Percentiles rank a stretch among this genome's conserved stretches.
Evolutionary conservation across 2,113 vertebrate species (phyloP).

Genomic region (Ailurus styani): DNA sequence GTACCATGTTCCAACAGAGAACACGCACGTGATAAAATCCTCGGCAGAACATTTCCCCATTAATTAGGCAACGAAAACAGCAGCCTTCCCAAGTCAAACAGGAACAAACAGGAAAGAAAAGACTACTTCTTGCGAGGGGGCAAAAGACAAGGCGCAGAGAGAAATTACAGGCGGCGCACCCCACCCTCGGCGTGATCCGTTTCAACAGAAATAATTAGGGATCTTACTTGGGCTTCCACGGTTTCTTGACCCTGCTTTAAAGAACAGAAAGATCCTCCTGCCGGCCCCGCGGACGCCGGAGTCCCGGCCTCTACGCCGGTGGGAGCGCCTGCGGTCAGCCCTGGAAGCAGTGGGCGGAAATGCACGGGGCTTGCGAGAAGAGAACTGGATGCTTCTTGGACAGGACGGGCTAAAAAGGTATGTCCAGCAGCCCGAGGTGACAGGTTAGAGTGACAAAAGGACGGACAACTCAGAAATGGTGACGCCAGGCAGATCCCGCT

Average conservation of each 20-base stretch:
- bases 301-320: neutral
- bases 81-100: slow-evolving; percentile 78
- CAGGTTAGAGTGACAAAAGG: neutral
- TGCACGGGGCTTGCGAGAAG: neutral
- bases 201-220: slow-evolving; percentile 66
- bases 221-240: neutral
- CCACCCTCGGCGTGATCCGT: slow-evolving; percentile 71
- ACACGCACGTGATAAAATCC: slow-evolving; percentile 65
- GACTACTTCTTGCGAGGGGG: slow-evolving; percentile 44
- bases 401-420: neutral
- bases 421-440: neutral
- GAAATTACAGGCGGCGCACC: slow-evolving; percentile 68
- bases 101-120: slow-evolving; percentile 74
- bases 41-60: slow-evolving; percentile 68
- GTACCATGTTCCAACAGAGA: slow-evolving; percentile 78
- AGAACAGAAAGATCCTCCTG: neutral
- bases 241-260: neutral
- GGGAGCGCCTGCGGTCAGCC: neutral
- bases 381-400: neutral
- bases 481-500: neutral
- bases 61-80: slow-evolving; percentile 79
- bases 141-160: slow-evolving; percentile 40
- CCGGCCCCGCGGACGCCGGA: neutral
- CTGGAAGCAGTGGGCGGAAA: neutral
- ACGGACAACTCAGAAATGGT: neutral